Evolutionary conservation across 2,797 vertebrate species (phyloP), one percentile per base, ranked within the genome.

Genomic region (Gallinago nigripennis): DNA sequence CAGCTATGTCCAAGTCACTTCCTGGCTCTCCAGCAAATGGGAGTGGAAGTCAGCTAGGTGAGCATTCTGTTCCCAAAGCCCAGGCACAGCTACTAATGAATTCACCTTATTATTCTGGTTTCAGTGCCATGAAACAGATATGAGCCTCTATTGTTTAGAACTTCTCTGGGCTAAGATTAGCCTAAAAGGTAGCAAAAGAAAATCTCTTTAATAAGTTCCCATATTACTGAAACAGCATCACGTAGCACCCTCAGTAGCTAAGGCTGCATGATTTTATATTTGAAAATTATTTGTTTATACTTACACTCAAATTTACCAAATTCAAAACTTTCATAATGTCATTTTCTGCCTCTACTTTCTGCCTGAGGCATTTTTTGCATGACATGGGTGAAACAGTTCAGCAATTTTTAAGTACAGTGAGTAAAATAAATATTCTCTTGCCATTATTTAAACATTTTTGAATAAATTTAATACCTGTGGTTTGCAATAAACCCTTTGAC

Each of bases 401-500:
- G 30, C 11, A 53, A 75, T 28, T 95, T 92, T 86, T 77, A 86
- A 82, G 14, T 77, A 57, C 20, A 73, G 24, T 33, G n/a, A 63
- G 27, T 5, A 82, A 91, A 84, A 83, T 30, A 64, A 95, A 92
- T 70, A 82, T 6, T 18, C 24, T 61, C 13, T 72, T 77, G 19
- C 12, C 77, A 82, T 90, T 92, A 91, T 86, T 81, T 75, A 86
- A 92, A 69, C 19, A 48, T 81, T 82, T 84, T 84, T 53, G 8
- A 90, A 96, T 83, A 75, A 80, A 87, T 81, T 57, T 78, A 88
- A 54, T 90, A 61, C 57, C 12, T 69, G 7, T 65, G 37, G 33
- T 66, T 95, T 78, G 24, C 41, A 88, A 83, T 75, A 90, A 89
- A 86, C 5, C 33, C 37, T 78, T 94, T 94, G 88, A 79, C 84